Evolutionary conservation across 2,888 invertebrate genomes (phyloP).

Genomic region (Drosophila stalkeri): DNA sequence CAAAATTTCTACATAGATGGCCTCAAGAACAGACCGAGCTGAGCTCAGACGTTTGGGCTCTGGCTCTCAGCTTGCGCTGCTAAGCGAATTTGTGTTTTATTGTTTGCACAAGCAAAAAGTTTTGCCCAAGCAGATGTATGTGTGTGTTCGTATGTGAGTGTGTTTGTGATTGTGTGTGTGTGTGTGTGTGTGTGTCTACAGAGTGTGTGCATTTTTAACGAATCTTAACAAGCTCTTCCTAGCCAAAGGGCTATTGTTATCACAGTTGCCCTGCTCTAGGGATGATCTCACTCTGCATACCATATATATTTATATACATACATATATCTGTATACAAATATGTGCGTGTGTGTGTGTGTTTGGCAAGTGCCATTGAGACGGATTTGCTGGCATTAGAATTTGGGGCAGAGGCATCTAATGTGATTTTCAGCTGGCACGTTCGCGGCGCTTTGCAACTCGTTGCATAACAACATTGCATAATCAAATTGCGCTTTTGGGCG

Average conservation of each 20-base stretch:
- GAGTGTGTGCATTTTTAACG: constrained; percentile 76
- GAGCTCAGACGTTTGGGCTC: constrained; percentile 27
- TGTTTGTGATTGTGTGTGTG: constrained; percentile 20
- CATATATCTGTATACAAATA: not conserved
- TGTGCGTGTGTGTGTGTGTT: constrained; percentile 3
- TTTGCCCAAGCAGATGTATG: constrained; percentile 54
- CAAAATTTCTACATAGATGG: constrained; percentile 65
- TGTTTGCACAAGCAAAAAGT: constrained; percentile 80
- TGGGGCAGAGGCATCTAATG: constrained; percentile 70
- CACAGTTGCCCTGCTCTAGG: constrained; percentile 62
- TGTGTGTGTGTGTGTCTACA: constrained; percentile 28
- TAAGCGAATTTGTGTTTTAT: constrained; percentile 82
- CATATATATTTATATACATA: not conserved
- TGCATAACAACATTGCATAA: constrained; percentile 71
- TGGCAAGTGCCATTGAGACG: constrained; percentile 78
- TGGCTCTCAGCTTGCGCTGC: constrained; percentile 48
- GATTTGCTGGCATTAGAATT: constrained; percentile 74
- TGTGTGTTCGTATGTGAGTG: constrained; percentile 5
- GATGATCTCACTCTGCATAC: constrained; percentile 43
- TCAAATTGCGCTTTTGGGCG: constrained; percentile 77
- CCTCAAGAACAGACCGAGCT: constrained; percentile 55
- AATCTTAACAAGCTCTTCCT: constrained; percentile 80
- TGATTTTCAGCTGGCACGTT: constrained; percentile 77
- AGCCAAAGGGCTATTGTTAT: constrained; percentile 74
- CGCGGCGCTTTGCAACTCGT: constrained; percentile 29